Evolutionary conservation across 2,797 vertebrate genomes (phyloP), one percentile per base, ranked within the genome.

Genomic region (Malurus leucopterus): DNA sequence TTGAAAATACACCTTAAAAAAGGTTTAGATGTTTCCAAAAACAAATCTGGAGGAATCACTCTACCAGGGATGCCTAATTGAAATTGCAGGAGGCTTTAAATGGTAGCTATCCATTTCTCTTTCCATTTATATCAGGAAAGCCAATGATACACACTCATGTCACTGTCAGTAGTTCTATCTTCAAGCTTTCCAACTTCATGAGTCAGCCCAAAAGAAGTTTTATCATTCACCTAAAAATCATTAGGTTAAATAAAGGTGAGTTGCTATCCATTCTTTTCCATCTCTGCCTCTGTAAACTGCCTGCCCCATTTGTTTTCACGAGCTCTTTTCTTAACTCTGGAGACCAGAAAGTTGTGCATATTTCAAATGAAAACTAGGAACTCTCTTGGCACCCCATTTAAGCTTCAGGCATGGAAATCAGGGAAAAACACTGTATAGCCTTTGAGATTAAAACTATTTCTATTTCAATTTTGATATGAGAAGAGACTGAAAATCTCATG

Each of bases 231-330:
- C 34, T 86, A 86, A 93, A 94, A 93, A 91, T 94, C 64, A 67
- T 92, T 94, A 88, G 54, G 86, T 78, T 92, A 86, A 88, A 86
- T 40, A 92, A 86, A 91, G 57, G 41, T 88, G 74, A 77, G 38
- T 38, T 10, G 12, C 38, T 93, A 44, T 83, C 38, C 6, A 3
- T 55, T 22, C 19, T 72, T 88, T 86, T 82, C 23, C 27, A 29
- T 40, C 29, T 63, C 15, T 34, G 21, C 2, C 12, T 81, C 59
- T 55, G 54, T 81, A 84, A 86, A 72, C 15, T 69, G 10, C 24
- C 47, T 41, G 19, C 46, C 29, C 34, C 2, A 1, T 79, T 84
- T 73, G 21, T 81, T 86, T 88, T 72, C 36, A 54, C 54, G 14
- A 80, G 8, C 40, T 65, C 13, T 88, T 64, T 68, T 67, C 53